phyloP scores from a whole-genome alignment of 2,113 vertebrate species.

The Falcunculus frontatus region DNA sequence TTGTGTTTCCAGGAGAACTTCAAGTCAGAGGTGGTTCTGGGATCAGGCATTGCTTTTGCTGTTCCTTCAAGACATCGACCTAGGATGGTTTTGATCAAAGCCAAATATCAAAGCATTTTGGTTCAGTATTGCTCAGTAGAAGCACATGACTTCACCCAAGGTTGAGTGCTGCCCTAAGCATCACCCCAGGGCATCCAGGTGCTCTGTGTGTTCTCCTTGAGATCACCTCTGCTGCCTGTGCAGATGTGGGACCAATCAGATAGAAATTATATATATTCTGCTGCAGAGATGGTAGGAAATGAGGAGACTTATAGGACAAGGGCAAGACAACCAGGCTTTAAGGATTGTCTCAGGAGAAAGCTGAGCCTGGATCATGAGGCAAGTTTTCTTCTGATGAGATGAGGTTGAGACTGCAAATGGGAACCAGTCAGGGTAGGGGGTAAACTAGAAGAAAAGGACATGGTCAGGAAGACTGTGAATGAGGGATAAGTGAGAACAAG shows the following conservation, averaged over 20 bases:
- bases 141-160: neutral
- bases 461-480: neutral
- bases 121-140: neutral
- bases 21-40: neutral
- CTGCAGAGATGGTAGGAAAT: neutral
- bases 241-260: neutral
- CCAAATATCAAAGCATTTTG: neutral
- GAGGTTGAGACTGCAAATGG: neutral
- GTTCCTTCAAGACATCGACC: neutral
- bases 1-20: neutral
- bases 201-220: neutral
- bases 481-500: neutral
- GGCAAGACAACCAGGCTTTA: neutral
- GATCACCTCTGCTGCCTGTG: neutral
- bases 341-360: neutral
- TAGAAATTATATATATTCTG: neutral
- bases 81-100: neutral
- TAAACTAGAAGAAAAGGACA: neutral
- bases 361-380: neutral
- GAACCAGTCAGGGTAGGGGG: neutral
- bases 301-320: neutral
- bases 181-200: neutral
- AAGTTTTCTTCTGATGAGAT: neutral
- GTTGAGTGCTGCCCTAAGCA: neutral
- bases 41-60: neutral